Evolutionary conservation across 1,140 invertebrate genomes (phyloP).

Genomic region (Armadillidium nasatum): DNA sequence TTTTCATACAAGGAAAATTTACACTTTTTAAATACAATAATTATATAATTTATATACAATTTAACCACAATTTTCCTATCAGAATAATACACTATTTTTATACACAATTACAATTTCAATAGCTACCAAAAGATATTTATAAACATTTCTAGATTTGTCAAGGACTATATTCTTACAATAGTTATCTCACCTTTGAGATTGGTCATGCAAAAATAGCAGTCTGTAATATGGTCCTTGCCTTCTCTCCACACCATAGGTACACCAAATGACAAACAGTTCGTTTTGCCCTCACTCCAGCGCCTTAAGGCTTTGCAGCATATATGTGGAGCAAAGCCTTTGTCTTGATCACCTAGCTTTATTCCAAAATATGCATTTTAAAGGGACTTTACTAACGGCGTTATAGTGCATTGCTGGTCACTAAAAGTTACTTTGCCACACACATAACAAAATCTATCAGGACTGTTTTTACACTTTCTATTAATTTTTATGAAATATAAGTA

Average conservation of each 20-base stretch:
- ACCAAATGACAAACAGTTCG: conserved; percentile 39
- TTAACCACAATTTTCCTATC: conserved; percentile 2
- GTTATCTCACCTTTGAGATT: conserved; percentile 44
- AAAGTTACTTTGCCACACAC: conserved; percentile 7
- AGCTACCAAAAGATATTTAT: conserved; percentile 9
- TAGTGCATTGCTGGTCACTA: conserved; percentile 13
- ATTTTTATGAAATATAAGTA: conserved; percentile 7
- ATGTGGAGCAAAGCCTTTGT: neutral
- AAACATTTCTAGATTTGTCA: conserved; percentile 11
- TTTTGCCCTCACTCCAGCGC: conserved; percentile 13
- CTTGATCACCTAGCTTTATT: conserved; percentile 14
- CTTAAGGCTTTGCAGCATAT: conserved; percentile 5
- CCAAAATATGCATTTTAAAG: conserved; percentile 14
- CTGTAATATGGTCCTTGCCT: conserved; percentile 45
- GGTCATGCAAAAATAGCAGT: conserved; percentile 47
- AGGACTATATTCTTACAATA: neutral
- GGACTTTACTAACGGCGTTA: conserved; percentile 14
- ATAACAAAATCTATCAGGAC: conserved; percentile 16
- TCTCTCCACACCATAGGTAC: conserved; percentile 44
- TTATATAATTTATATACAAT: too few species aligned
- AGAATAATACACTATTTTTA: conserved; percentile 18
- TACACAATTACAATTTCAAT: conserved; percentile 9
- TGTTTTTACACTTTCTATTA: conserved; percentile 14
- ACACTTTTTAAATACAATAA: too few species aligned
- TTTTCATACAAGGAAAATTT: too few species aligned